Evolutionary conservation across 2,888 invertebrate genomes (phyloP).

Genomic region (Bombylius major): DNA sequence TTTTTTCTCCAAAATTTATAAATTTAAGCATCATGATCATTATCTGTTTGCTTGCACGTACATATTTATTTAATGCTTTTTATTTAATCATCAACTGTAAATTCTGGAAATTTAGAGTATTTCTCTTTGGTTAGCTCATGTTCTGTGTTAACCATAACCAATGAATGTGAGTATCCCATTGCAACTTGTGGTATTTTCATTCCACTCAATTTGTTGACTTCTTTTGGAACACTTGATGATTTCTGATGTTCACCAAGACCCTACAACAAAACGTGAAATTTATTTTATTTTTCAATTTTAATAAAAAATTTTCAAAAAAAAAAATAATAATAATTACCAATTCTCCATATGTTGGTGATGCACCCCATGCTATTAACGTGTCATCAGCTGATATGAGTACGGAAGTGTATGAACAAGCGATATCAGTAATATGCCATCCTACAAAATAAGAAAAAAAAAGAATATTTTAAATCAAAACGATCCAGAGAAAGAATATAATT

Average conservation of each 20-base stretch:
- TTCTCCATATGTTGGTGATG: slow-evolving; percentile 89
- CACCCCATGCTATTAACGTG: slow-evolving; percentile 82
- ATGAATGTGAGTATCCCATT: slow-evolving; percentile 77
- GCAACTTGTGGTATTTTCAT: slow-evolving; percentile 63
- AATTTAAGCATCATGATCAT: too few species aligned
- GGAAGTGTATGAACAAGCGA: slow-evolving; percentile 74
- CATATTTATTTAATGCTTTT: too few species aligned
- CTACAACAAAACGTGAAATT: slow-evolving; percentile 32
- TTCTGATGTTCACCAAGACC: slow-evolving; percentile 82
- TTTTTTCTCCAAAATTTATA: too few species aligned
- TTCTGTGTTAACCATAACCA: slow-evolving; percentile 47
- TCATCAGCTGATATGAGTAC: slow-evolving; percentile 83
- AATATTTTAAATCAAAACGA: background rate
- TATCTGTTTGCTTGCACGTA: too few species aligned
- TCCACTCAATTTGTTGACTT: slow-evolving; percentile 64
- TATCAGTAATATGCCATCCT: slow-evolving; percentile 81
- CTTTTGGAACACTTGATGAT: slow-evolving; percentile 76
- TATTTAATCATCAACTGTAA: slow-evolving; percentile 34
- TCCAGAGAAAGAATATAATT: too few species aligned
- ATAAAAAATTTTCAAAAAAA: background rate
- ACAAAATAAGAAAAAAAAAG: slow-evolving; percentile 2
- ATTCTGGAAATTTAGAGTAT: slow-evolving; percentile 40
- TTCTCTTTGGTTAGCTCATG: slow-evolving; percentile 43
- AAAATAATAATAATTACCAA: slow-evolving; percentile 43
- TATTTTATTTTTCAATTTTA: background rate